Evolutionary conservation across 2,113 vertebrate species (phyloP).

Genomic region (Rhinogobius similis): DNA sequence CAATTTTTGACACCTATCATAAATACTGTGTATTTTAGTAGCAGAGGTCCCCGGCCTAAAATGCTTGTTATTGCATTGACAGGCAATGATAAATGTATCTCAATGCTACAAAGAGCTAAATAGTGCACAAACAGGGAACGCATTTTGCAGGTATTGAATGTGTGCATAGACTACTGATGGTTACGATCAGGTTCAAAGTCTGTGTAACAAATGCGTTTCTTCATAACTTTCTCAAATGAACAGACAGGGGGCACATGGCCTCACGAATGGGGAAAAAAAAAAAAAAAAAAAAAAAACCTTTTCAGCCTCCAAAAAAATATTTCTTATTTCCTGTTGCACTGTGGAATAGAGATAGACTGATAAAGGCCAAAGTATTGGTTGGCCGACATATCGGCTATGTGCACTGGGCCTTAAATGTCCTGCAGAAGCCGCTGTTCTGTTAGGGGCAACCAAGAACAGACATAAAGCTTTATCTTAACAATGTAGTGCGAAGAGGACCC

Average conservation of each 20-base stretch:
- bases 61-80: background rate
- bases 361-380: no score
- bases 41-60: background rate
- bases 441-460: no score
- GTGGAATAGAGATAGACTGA: no score
- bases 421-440: no score
- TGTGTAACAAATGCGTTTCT: background rate
- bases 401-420: no score
- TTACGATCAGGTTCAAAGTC: background rate
- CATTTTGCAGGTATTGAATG: background rate
- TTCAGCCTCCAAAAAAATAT: no score
- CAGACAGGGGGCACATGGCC: background rate
- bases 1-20: conserved; percentile 26
- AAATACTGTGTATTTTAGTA: conserved; percentile 40
- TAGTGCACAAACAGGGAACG: background rate
- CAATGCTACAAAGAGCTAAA: background rate
- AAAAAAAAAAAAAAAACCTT: background rate
- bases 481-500: no score
- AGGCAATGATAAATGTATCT: background rate
- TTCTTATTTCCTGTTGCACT: no score
- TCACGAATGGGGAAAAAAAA: background rate
- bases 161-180: background rate
- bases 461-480: no score
- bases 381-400: no score
- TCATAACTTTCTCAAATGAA: background rate